A percentile compares a stretch with the other conserved stretches of the same genome.
Conservation (phyloP, 2,113 vertebrate species). For the Caloenas nicobarica region DNA sequence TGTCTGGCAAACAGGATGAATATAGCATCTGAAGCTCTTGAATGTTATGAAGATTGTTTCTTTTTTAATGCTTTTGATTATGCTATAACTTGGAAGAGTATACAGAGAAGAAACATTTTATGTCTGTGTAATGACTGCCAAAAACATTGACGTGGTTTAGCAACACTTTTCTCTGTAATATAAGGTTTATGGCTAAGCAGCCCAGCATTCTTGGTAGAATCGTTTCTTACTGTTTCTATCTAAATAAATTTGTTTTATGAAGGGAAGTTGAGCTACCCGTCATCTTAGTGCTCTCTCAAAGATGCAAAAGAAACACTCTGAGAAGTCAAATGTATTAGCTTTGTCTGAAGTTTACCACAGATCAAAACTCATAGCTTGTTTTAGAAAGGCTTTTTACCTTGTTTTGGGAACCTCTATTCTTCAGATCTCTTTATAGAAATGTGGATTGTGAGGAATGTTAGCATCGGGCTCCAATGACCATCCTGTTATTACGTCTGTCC, state of each 20-base stretch:
- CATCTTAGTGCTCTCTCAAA: neutral
- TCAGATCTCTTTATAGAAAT: neutral
- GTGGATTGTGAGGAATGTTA: too few species aligned
- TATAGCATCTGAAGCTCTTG: neutral
- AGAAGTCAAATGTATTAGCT: neutral
- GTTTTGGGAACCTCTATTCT: neutral
- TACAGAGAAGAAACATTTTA: fast-evolving
- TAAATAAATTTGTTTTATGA: neutral
- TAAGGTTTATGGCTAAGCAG: neutral
- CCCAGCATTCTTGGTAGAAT: neutral
- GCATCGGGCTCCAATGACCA: neutral
- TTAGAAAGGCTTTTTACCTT: neutral
- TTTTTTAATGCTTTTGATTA: neutral
- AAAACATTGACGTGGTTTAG: neutral
- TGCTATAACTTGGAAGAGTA: neutral
- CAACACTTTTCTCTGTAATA: neutral
- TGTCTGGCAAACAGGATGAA: neutral
- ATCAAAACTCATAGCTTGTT: neutral
- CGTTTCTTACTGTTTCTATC: neutral
- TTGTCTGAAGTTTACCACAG: neutral
- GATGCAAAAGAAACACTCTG: neutral
- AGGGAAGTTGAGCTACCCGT: neutral
- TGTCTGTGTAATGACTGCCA: neutral
- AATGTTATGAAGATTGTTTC: neutral
- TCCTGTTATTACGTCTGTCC: neutral